Percentiles rank a stretch among this genome's conserved stretches.
Conservation (phyloP, 2,797 vertebrate genomes). For the Cossypha caffra region DNA sequence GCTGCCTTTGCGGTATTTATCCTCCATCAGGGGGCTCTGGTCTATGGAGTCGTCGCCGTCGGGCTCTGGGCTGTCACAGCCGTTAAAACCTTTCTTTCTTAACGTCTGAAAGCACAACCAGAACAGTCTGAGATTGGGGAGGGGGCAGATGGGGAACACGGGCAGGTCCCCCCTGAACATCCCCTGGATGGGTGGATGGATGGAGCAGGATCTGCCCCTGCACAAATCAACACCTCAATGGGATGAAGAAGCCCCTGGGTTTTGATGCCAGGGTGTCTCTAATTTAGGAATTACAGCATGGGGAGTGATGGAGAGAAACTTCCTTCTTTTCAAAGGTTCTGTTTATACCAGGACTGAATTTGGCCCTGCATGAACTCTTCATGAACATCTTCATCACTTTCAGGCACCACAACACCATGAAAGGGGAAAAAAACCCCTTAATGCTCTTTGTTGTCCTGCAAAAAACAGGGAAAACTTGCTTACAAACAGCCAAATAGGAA, state of each 20-base stretch:
- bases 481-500: not conserved
- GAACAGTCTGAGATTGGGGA: slow-evolving; percentile 39
- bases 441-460: not conserved
- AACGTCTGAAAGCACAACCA: slow-evolving; percentile 87
- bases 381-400: not conserved
- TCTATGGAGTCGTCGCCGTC: slow-evolving; percentile 97
- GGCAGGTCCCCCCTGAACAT: not conserved
- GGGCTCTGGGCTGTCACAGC: slow-evolving; percentile 98
- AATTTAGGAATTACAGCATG: not conserved
- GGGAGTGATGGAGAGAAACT: not conserved
- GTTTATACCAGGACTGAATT: not conserved
- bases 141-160: not conserved
- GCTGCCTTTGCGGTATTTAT: slow-evolving; percentile 93
- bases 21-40: slow-evolving; percentile 95
- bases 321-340: not conserved
- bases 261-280: not conserved
- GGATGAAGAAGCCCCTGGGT: not conserved
- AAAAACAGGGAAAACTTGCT: not conserved
- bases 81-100: slow-evolving; percentile 99
- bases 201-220: rapidly evolving
- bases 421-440: not conserved
- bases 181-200: rapidly evolving
- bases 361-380: not conserved
- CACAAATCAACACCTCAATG: rapidly evolving
- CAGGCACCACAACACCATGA: not conserved